Conservation (phyloP, 2,113 vertebrate species). For the Notarius quadriscutis region DNA sequence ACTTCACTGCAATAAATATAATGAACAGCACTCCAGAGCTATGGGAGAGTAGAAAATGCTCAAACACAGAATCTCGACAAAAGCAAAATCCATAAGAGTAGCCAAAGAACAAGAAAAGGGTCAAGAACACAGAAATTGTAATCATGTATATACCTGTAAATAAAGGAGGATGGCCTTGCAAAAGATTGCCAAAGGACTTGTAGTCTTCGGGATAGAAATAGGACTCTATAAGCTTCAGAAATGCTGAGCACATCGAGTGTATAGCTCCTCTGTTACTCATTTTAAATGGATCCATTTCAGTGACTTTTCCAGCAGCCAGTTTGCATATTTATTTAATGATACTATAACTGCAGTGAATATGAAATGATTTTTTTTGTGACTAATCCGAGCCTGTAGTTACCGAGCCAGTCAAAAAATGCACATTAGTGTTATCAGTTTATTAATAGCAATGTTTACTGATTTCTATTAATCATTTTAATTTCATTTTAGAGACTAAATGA, state of each 20-base stretch:
- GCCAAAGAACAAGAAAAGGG: background rate
- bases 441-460: background rate
- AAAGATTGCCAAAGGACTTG: background rate
- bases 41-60: background rate
- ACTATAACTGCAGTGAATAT: background rate
- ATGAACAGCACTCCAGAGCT: background rate
- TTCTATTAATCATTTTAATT: conserved; percentile 8
- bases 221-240: background rate
- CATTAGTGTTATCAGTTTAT: background rate
- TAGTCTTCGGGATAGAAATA: background rate
- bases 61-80: background rate
- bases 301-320: conserved; percentile 7
- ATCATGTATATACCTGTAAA: background rate
- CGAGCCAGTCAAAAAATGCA: conserved; percentile 1
- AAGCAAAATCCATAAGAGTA: background rate
- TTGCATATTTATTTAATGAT: conserved; percentile 25
- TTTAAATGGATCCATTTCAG: background rate
- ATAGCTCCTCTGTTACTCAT: background rate
- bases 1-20: background rate
- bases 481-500: background rate
- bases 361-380: background rate
- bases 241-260: conserved; percentile 10
- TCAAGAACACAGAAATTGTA: background rate
- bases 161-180: background rate
- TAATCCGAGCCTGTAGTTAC: background rate